phyloP scores from a whole-genome alignment of 2,888 invertebrate genomes.

The Ochlodes sylvanus region DNA sequence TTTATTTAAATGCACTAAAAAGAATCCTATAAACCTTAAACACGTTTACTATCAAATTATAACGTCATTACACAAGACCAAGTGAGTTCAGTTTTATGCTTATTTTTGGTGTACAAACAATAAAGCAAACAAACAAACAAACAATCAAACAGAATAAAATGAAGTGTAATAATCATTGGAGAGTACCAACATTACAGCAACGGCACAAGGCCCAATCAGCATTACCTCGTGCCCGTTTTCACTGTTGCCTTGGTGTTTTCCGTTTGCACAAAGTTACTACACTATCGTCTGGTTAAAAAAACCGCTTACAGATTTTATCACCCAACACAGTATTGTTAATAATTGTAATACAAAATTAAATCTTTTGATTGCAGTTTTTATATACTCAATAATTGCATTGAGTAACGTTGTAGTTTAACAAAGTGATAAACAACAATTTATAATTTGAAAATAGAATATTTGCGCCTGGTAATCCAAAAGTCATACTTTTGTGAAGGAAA shows the following conservation, averaged over 20 bases:
- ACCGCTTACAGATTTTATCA: neutral
- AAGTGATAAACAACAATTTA: neutral
- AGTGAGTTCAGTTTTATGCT: no score
- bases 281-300: slow-evolving; percentile 7
- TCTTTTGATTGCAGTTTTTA: neutral
- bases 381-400: neutral
- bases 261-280: slow-evolving; percentile 8
- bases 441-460: neutral
- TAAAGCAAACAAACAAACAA: no score
- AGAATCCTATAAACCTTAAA: no score
- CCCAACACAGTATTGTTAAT: neutral
- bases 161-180: neutral
- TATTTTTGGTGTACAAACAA: no score
- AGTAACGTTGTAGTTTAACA: neutral
- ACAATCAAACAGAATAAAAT: no score
- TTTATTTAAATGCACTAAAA: no score
- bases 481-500: neutral
- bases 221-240: slow-evolving; percentile 24
- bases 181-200: neutral
- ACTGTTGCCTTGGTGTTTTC: slow-evolving; percentile 13
- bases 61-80: no score
- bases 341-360: neutral
- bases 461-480: no score
- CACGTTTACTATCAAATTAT: no score
- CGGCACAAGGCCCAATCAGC: neutral